Conservation (phyloP, 2,888 invertebrate species). For the Thera britannica region DNA sequence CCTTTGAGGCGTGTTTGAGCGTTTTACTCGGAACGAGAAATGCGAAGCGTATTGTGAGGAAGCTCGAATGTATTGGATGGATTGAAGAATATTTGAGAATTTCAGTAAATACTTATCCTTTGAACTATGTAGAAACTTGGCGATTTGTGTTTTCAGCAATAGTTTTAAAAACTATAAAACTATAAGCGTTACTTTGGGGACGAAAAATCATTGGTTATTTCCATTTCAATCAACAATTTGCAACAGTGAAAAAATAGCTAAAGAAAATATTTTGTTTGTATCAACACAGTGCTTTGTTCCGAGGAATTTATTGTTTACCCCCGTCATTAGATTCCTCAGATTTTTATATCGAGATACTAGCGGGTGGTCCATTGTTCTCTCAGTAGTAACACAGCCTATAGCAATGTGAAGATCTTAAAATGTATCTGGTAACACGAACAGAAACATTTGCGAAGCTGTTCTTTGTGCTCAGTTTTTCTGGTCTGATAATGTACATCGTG, state of each 20-base stretch:
- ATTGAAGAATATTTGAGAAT: neutral
- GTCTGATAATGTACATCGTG: slow-evolving; percentile 61
- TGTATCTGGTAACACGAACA: slow-evolving; percentile 59
- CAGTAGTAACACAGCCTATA: slow-evolving; percentile 21
- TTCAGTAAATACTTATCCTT: neutral
- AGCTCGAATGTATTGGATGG: slow-evolving; percentile 11
- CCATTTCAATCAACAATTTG: no score
- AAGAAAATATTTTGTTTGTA: slow-evolving; percentile 21
- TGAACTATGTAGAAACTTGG: neutral
- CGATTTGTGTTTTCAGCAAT: no score
- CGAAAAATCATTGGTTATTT: no score
- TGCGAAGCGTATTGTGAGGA: slow-evolving; percentile 22
- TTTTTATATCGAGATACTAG: slow-evolving; percentile 52
- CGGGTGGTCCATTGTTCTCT: slow-evolving; percentile 46
- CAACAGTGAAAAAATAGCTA: neutral
- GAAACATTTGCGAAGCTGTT: slow-evolving; percentile 68
- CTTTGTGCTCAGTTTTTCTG: slow-evolving; percentile 65
- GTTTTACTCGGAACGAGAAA: slow-evolving; percentile 42
- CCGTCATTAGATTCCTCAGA: slow-evolving; percentile 46
- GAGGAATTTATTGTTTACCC: slow-evolving; percentile 64
- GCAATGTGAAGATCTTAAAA: slow-evolving; percentile 43
- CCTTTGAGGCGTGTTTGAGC: slow-evolving; percentile 58
- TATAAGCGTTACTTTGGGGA: no score
- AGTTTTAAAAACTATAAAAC: no score
- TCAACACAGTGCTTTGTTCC: slow-evolving; percentile 48